phyloP scores from a whole-genome alignment of 2,113 vertebrate species.

The Alouatta palliata region DNA sequence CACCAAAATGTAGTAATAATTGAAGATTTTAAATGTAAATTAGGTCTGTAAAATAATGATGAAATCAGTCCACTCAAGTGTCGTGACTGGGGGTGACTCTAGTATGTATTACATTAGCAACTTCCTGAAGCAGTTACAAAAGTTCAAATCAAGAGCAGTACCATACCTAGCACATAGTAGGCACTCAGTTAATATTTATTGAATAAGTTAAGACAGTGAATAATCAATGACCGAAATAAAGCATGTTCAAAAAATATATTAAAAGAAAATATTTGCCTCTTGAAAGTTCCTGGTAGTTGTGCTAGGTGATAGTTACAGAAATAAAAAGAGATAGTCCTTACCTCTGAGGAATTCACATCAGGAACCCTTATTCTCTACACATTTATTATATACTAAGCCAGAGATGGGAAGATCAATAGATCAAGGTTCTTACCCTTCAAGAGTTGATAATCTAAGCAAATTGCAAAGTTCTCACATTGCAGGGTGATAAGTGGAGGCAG shows the following conservation, averaged over 20 bases:
- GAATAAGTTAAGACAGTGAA: neutral
- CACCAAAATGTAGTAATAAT: neutral
- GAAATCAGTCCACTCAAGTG: neutral
- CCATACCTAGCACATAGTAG: neutral
- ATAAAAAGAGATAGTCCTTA: neutral
- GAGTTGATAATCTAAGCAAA: neutral
- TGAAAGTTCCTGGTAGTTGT: neutral
- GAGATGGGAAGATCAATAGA: neutral
- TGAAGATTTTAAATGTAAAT: constrained; percentile 43
- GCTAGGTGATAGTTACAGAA: neutral
- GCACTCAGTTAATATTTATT: neutral
- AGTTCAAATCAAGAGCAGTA: neutral
- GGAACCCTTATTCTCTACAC: neutral
- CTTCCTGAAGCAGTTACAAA: constrained; percentile 22
- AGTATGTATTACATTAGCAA: neutral
- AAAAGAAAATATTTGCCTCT: neutral
- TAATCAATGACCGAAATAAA: neutral
- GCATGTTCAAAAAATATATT: neutral
- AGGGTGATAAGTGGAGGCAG: neutral
- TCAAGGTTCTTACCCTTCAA: neutral
- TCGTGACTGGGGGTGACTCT: neutral
- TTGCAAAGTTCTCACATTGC: neutral
- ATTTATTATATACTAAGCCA: neutral
- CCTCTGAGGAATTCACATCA: neutral
- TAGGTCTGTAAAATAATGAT: constrained; percentile 5